Percentiles rank a stretch among this genome's conserved stretches.
Evolutionary conservation across 1,140 invertebrate genomes (phyloP).

Genomic region (Penaeus indicus): DNA sequence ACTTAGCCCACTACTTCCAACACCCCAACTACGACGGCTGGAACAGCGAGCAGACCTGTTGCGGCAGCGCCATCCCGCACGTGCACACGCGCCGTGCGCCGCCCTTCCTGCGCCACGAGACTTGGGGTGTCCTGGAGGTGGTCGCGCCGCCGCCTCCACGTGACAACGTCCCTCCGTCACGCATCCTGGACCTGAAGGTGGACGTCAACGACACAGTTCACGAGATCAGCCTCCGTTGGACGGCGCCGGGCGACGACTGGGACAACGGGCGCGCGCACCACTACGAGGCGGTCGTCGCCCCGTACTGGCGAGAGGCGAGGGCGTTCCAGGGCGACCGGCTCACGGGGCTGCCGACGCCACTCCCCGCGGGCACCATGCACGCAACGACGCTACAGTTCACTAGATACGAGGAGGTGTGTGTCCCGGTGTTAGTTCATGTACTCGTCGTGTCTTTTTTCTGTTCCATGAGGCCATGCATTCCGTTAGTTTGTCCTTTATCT

Average conservation of each 20-base stretch:
- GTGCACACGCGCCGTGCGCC: constrained; percentile 54
- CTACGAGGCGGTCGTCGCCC: constrained; percentile 66
- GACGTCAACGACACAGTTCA: constrained; percentile 63
- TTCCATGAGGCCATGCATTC: too few relatives aligned
- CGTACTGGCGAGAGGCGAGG: constrained; percentile 58
- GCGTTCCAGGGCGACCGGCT: constrained; percentile 61
- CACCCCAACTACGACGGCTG: constrained; percentile 48
- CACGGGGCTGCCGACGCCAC: constrained; percentile 59
- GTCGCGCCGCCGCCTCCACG: constrained; percentile 31
- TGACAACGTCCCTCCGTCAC: constrained; percentile 68
- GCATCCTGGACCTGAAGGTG: constrained; percentile 69
- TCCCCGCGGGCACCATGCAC: constrained; percentile 57
- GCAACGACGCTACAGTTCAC: constrained; percentile 61
- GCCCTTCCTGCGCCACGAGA: constrained; percentile 64
- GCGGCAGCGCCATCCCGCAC: constrained; percentile 60
- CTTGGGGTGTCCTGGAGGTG: constrained; percentile 60
- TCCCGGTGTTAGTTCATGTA: too few relatives aligned
- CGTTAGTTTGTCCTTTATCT: too few relatives aligned
- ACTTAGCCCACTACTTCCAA: constrained; percentile 58
- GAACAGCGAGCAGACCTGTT: constrained; percentile 57
- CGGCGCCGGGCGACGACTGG: constrained; percentile 68
- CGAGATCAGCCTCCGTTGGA: constrained; percentile 68
- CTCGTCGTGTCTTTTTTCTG: too few relatives aligned
- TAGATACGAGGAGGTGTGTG: constrained; percentile 59
- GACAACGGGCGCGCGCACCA: constrained; percentile 66